These are phyloP conservation scores for Stichodactyla helianthus DNA, from an alignment of 64 coral and sea anemone genomes.

Conservation along the genomic window DNA sequence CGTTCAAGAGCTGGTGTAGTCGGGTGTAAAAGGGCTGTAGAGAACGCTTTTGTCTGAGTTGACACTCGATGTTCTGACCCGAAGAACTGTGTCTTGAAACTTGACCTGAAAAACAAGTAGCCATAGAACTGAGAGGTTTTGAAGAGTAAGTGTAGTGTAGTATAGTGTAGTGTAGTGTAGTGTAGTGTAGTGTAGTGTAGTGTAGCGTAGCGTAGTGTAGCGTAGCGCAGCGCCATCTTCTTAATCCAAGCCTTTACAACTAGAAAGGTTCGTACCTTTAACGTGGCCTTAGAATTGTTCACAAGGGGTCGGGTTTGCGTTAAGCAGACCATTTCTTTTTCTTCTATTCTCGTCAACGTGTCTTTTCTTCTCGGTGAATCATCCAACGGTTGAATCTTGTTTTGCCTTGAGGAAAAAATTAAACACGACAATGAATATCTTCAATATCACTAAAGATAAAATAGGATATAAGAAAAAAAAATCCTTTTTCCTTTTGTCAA, in stretches of 20 bases:
- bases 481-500: too few species aligned
- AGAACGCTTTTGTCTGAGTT: constrained; percentile 8
- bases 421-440: too few species aligned
- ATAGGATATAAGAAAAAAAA: too few species aligned
- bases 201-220: too few species aligned
- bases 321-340: not conserved
- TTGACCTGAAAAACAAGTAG: not conserved
- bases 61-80: not conserved
- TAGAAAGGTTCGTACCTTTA: not conserved
- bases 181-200: too few species aligned
- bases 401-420: not conserved
- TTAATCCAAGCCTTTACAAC: not conserved
- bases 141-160: too few species aligned
- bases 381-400: not conserved
- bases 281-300: not conserved
- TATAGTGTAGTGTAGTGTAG: too few species aligned
- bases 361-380: not conserved
- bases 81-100: not conserved
- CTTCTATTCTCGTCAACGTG: not conserved
- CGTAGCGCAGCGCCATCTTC: not conserved
- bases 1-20: not conserved
- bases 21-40: not conserved
- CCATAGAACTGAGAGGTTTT: too few species aligned
- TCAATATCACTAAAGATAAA: too few species aligned
- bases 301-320: not conserved